Conservation (phyloP, 2,797 vertebrate species). For the Florisuga fusca region DNA sequence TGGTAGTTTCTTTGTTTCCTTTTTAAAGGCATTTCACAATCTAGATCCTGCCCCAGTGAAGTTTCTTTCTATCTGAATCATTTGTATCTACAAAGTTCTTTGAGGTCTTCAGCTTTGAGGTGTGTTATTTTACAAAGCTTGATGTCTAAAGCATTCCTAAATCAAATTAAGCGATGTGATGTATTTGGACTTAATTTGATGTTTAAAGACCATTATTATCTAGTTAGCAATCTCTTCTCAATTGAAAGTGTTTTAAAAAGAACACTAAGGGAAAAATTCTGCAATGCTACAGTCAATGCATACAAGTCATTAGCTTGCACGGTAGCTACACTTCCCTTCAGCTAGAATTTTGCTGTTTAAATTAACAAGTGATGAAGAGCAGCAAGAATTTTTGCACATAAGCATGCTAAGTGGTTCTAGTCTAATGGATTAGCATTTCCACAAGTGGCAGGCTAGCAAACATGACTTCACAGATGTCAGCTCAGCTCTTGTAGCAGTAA, state of each 20-base stretch:
- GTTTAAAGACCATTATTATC: background rate
- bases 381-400: background rate
- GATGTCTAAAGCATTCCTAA: conserved; percentile 20
- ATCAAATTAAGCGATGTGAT: background rate
- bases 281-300: background rate
- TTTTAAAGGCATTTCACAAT: background rate
- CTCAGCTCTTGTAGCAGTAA: background rate
- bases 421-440: background rate
- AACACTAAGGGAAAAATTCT: background rate
- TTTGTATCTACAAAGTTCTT: background rate
- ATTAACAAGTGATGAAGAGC: background rate
- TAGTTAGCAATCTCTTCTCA: conserved; percentile 11
- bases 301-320: background rate
- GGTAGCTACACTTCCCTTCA: background rate
- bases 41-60: background rate
- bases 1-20: background rate
- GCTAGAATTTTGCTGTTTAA: background rate
- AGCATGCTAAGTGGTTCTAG: background rate
- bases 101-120: background rate
- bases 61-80: background rate
- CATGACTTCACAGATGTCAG: background rate
- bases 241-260: background rate
- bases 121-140: background rate
- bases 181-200: background rate
- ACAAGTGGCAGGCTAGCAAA: background rate